Percentiles rank a stretch among this genome's conserved stretches.
Conservation (phyloP, 1,140 invertebrate genomes). For the Brachionus angularis region DNA sequence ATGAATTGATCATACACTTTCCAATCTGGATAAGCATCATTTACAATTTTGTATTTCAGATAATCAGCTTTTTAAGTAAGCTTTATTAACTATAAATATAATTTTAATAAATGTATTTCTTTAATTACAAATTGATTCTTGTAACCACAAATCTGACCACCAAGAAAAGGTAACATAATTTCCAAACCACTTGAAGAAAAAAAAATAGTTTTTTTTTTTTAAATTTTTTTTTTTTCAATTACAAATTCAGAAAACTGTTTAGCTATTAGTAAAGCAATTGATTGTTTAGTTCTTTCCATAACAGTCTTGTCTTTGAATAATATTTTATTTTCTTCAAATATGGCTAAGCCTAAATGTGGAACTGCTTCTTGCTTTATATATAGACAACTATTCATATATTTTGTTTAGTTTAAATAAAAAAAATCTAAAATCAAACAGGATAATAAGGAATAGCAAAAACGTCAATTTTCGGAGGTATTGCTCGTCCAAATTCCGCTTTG, state of each 20-base stretch:
- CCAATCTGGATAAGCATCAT: constrained; percentile 33
- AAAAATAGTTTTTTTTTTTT: not conserved
- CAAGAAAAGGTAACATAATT: constrained; percentile 38
- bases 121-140: constrained; percentile 18
- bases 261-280: constrained; percentile 30
- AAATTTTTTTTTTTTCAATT: not conserved
- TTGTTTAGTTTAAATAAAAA: too few relatives aligned
- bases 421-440: too few relatives aligned
- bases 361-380: constrained; percentile 26
- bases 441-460: constrained; percentile 36
- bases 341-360: constrained; percentile 3
- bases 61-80: constrained; percentile 19
- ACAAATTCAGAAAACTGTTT: constrained; percentile 38
- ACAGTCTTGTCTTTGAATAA: constrained; percentile 9
- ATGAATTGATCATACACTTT: constrained; percentile 39
- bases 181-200: constrained; percentile 23
- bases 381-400: not conserved
- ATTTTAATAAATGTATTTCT: not conserved
- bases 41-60: constrained; percentile 26
- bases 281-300: not conserved
- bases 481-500: not conserved
- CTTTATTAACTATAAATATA: not conserved
- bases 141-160: constrained; percentile 40
- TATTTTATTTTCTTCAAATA: constrained; percentile 23
- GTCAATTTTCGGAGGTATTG: constrained; percentile 35